phyloP scores from a whole-genome alignment of 2,113 vertebrate genomes.

The Elephantulus edwardii region DNA sequence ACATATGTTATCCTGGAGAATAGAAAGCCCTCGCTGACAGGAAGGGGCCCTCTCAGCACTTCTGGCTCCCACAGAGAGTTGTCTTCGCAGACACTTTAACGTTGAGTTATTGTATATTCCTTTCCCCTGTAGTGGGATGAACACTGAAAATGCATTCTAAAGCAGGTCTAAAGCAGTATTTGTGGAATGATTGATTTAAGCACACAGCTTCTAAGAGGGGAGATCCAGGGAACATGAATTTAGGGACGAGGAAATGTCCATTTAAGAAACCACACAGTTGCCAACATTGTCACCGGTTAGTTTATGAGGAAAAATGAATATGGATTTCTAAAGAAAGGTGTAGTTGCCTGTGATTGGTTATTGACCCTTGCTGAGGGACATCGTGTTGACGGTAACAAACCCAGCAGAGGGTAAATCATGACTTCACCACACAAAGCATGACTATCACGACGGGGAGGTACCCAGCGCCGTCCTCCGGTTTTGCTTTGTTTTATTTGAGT shows the following conservation, averaged over 20 bases:
- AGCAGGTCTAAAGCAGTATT: constrained; percentile 63
- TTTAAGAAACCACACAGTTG: constrained; percentile 58
- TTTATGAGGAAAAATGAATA: constrained; percentile 79
- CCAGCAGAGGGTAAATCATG: constrained; percentile 5
- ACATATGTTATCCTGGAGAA: neutral
- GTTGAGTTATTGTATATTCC: constrained; percentile 36
- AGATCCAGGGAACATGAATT: constrained; percentile 66
- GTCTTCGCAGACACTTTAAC: constrained; percentile 7
- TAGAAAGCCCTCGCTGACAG: neutral
- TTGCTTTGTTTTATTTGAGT: constrained; percentile 23
- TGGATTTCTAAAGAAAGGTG: constrained; percentile 68
- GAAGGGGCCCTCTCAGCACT: neutral
- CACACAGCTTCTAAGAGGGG: constrained; percentile 74
- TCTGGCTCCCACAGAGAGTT: neutral
- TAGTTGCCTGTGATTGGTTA: constrained; percentile 61
- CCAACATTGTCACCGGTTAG: constrained; percentile 81
- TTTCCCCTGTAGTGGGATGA: constrained; percentile 41
- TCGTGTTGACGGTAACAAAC: neutral
- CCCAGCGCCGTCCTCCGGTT: neutral
- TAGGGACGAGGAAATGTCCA: neutral
- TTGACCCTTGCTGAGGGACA: constrained; percentile 26
- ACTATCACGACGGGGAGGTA: neutral
- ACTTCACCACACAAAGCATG: neutral
- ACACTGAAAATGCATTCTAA: constrained; percentile 54
- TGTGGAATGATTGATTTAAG: constrained; percentile 72